Base-by-base conservation (phyloP, 92 coral and sea anemone species). In the Palythoa caribaeorum region DNA sequence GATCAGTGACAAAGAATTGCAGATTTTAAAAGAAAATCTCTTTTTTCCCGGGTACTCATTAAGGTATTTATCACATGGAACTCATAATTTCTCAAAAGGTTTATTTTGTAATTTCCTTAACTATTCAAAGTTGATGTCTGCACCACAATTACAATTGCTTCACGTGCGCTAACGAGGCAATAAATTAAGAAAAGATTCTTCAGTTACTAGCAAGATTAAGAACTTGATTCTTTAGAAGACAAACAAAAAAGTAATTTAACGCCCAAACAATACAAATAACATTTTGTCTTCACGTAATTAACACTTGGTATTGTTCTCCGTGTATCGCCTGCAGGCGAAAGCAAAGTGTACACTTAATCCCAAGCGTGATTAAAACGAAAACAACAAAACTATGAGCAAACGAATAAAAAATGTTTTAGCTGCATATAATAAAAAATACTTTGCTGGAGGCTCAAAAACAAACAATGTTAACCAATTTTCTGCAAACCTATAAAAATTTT, bases 221-320 rank as follows among this genome's bases (percentile, higher is more conserved):
- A 63, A 63, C 35, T 63, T 63, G 36, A 9, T n/a, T 17, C 14
- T 14, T 59, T 59, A 59, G 17, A 59, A 59, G 17, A 63, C 70
- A 63, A 63, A 63, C 70, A 17, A 63, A 63, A 63, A 63, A 63
- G 36, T 35, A 16, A 63, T 63, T 63, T 63, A 63, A 63, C 70
- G 5, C 70, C n/a, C 5, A 16, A 17, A 63, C 35, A 63, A 63
- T n/a, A 63, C 70, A 19, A 63, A 63, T 63, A 63, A 16, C 70
- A 63, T 63, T 63, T 63, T 63, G 28, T 35, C 7, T 63, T 7
- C 70, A 63, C 35, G 28, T n/a, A 63, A 21, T 63, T 63, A 63
- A 63, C 70, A 63, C 70, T 63, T n/a, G 20, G 70, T 35, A 63
- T 63, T 63, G 70, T 63, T 63, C 28, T 17, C 20, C 35, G 5